Evolutionary conservation across 2,888 invertebrate species (phyloP), one percentile per base, ranked within the genome.

Genomic region (Sphaeridia pumilis): DNA sequence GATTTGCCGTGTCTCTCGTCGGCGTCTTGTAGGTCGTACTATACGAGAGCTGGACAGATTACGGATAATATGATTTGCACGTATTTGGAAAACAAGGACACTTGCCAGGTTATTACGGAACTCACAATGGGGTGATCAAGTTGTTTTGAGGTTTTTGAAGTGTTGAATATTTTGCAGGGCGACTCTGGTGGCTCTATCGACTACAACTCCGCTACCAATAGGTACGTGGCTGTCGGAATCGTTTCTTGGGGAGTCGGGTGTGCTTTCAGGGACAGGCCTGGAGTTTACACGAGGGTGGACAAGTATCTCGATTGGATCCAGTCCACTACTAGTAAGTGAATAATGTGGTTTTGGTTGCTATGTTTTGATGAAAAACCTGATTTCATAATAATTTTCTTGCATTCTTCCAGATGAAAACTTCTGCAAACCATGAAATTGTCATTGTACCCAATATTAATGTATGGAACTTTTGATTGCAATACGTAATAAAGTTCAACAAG

Each of bases 151-250:
- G 38, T 20, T 38, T 38, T 38, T 38, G 10, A 38, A 17, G 45
- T 27, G 10, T 4, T 22, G 20, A 17, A 7, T 24, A 7, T 4
- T 43, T 43, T 43, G 20, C 10, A 51, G 46, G 62, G 63, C 27
- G 63, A 63, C 41, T 61, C 61, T 25, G 63, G 63, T 45, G 63
- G 63, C n/a, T 55, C 57, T 7, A 58, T 63, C 34, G 60, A 63
- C 49, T 58, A 55, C 38, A 49, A 52, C 31, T 52, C 56, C 17
- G 50, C 28, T 1, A 57, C 27, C 48, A 57, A 57, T 5, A 43
- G 49, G 4, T 58, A 58, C 41, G 53, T 26, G 28, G 54, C 52
- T 17, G 52, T 63, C 34, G 63, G 61, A 14, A 56, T 63, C 14
- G 60, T 60, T 2, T 55, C 55, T 20, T 62, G 57, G 58, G 56